Conservation (phyloP, 1,140 invertebrate genomes). For the Arctopsyche grandis region DNA sequence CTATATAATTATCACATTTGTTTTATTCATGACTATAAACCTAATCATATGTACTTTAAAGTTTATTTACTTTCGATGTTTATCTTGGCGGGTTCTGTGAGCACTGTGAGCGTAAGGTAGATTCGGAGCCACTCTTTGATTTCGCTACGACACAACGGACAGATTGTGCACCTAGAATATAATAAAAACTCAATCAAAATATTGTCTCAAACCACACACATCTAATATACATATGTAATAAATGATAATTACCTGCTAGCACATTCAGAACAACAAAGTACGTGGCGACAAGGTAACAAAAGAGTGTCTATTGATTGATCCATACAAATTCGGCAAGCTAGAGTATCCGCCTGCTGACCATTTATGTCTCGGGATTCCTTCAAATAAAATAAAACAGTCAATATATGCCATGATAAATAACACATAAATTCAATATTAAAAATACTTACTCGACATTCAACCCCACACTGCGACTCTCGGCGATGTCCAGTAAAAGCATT, state of each 20-base stretch:
- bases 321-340: slow-evolving; percentile 87
- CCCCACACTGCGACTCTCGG: slow-evolving; percentile 51
- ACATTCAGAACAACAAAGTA: slow-evolving; percentile 80
- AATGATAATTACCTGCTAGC: slow-evolving; percentile 69
- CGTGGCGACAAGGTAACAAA: slow-evolving; percentile 84
- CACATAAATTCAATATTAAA: slow-evolving; percentile 6
- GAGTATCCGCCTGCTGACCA: slow-evolving; percentile 72
- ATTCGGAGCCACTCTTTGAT: slow-evolving; percentile 79
- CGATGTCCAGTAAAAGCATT: slow-evolving; percentile 46
- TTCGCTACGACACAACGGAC: slow-evolving; percentile 80
- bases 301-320: slow-evolving; percentile 82
- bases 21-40: slow-evolving; percentile 33
- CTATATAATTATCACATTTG: slow-evolving; percentile 39
- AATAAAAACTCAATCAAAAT: slow-evolving; percentile 24
- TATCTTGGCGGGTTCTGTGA: slow-evolving; percentile 56
- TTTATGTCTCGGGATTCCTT: slow-evolving; percentile 67
- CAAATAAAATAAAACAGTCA: slow-evolving; percentile 55
- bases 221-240: background rate
- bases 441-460: slow-evolving; percentile 58
- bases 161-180: slow-evolving; percentile 73
- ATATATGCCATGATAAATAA: too few relatives aligned
- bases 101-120: slow-evolving; percentile 72
- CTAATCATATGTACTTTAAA: slow-evolving; percentile 31
- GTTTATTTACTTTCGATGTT: slow-evolving; percentile 13
- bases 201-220: background rate